Base-by-base conservation (phyloP, 2,113 vertebrate genomes). In the Indicator indicator region DNA sequence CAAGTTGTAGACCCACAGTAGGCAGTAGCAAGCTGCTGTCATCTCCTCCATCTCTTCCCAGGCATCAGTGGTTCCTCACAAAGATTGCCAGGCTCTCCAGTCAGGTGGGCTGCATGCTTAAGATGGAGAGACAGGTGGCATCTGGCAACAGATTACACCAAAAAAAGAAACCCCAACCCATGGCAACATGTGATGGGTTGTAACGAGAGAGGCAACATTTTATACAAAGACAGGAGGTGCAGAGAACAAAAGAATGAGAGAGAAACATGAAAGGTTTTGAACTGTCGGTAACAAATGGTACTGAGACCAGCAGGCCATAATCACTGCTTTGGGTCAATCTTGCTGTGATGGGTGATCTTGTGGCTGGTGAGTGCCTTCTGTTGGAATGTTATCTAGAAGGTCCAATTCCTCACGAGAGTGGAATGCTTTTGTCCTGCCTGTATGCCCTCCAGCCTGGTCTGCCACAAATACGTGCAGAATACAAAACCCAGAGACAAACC, bases 181-280 rank as follows among this genome's bases (percentile, higher is more conserved):
- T 3, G 11, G 46, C 40, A 68, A 70, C 50, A 7, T 16, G 3
- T 0, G 0, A 50, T 23, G 24, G 28, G 12, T 16, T 5, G 2
- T 42, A 77, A 76, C 20, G 15, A 55, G 44, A 33, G 30, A 58
- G 54, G 36, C 18, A 30, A 59, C 42, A 30, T 50, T 78, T 87
- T 68, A 11, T 42, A 20, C 11, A 69, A 69, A 69, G 56, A 24
- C 26, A 20, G 58, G 30, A 79, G 30, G 38, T 55, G 12, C 32
- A 72, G 42, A 55, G 59, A 82, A 40, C 19, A 68, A 48, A 65
- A 38, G 2, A 85, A 81, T 48, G 16, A 56, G 76, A 56, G 76
- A 67, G 30, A 42, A 71, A 52, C 7, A 15, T 55, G 20, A 59
- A 69, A 15, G 27, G 18, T 70, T 89, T 62, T 83, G 56, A 65